Base-by-base conservation (phyloP, 1,140 invertebrate genomes). In the Zaprionus lachaisei region DNA sequence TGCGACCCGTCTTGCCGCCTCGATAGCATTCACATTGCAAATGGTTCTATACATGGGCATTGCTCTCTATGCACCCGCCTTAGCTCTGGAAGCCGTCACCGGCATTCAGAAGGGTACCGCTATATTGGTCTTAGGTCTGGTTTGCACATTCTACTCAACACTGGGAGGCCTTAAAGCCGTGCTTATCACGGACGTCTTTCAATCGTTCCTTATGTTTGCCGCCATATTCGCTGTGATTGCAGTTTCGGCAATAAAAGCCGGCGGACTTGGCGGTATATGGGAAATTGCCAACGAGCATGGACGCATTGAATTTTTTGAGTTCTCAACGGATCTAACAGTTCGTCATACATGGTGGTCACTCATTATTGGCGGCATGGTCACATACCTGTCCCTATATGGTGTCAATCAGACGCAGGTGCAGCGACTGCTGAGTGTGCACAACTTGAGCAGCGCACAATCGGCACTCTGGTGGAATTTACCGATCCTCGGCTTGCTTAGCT, bases 41-140 rank as follows among this genome's bases (percentile, higher is more conserved):
- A 96, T 98, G 95, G 93, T 98, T 31, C 92, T 99, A 15, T 99
- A 99, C 86, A 98, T 98, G 94, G 97, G 97, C 2, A 96, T 99
- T 80, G 98, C 98, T 0, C 93, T 99, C 1, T 99, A 98, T 93
- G 98, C 98, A 0, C 98, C 98, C 1, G 96, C 98, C 15, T 94
- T 99, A 69, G 97, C 98, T 0, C 91, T 99, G 22, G 97, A 97
- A 93, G 96, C 97, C 20, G 97, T 98, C 28, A 97, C 97, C 12
- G 96, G 96, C 11, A 93, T 97, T 26, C 95, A 95, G 9, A 95
- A 95, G 92, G 93, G 95, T 54, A 92, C 94, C 41, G 96, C 97
- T 15, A 98, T 99, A 71, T 91, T 98, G 61, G 94, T 95, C 1
- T 96, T 98, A 28, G 97, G 94, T 28, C 72, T 96, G 5, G 95